Evolutionary conservation across 2,888 invertebrate species (phyloP).

Genomic region (Drosophila meridionalis): DNA sequence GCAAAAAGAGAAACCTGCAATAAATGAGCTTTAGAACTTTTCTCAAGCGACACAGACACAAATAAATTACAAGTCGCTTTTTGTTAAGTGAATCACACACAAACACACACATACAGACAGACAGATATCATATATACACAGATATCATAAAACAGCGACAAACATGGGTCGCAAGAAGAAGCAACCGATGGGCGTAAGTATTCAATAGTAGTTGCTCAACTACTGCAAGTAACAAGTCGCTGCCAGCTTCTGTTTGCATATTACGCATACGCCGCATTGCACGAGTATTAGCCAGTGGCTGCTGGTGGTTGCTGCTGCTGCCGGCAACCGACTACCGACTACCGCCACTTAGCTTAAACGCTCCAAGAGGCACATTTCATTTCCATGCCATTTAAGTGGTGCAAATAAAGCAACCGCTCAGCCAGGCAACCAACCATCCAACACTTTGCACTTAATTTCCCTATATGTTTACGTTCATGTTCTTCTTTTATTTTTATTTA

Average conservation of each 20-base stretch:
- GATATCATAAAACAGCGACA: constrained; percentile 12
- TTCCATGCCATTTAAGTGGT: constrained; percentile 63
- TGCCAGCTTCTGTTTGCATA: constrained; percentile 35
- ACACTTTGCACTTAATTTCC: constrained; percentile 77
- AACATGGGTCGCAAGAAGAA: constrained; percentile 70
- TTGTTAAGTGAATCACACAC: constrained; percentile 56
- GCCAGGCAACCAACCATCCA: constrained; percentile 41
- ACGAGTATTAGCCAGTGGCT: constrained; percentile 9
- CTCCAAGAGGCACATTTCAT: constrained; percentile 54
- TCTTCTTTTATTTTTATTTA: constrained; percentile 51
- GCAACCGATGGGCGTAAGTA: constrained; percentile 71
- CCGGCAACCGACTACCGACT: constrained; percentile 9
- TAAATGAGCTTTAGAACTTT: constrained; percentile 57
- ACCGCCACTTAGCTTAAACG: constrained; percentile 50
- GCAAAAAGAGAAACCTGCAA: constrained; percentile 50
- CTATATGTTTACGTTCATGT: constrained; percentile 67
- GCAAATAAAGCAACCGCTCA: constrained; percentile 40
- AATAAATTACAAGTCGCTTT: constrained; percentile 48
- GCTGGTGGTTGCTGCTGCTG: constrained; percentile 10
- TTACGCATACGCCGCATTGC: constrained; percentile 40
- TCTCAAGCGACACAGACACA: constrained; percentile 28
- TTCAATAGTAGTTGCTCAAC: constrained; percentile 39
- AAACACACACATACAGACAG: constrained; percentile 18
- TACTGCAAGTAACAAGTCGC: constrained; percentile 27
- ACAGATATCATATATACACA: background rate